Evolutionary conservation across 2,888 invertebrate species (phyloP), one percentile per base, ranked within the genome.

Genomic region (Rhagonycha fulva): DNA sequence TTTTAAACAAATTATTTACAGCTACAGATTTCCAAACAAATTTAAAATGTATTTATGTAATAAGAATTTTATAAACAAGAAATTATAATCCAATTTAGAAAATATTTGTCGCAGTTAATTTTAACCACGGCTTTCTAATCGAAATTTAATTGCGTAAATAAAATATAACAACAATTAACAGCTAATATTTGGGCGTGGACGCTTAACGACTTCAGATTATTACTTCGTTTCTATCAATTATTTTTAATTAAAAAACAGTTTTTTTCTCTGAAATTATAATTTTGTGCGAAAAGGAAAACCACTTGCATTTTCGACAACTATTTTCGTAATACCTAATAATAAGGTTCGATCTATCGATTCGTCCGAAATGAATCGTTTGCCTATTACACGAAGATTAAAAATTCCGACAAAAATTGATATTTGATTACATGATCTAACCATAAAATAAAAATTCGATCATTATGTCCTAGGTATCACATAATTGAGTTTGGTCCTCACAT

Each of bases 401-500:
- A 66, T 66, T 66, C 9, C 14, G 28, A 68, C 30, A 68, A 68
- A 68, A 68, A 32, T 68, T 68, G 68, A 30, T 68, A 28, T 68
- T 68, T 74, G 73, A 71, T 71, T 70, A 70, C 76, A 76, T 71
- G 69, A 26, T 30, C 66, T 23, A 67, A 70, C 74, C 28, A 75
- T 71, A 68, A 68, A 71, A 62, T 19, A 62, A 60, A 47, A 68
- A 66, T 71, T 71, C 63, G 30, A 60, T 28, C 70, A 68, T 68
- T 72, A 77, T 77, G 71, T 71, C 62, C 70, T 70, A 66, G 70
- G 73, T 68, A 76, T 73, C 74, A 71, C 71, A 74, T 78, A 79
- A 81, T 81, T 80, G 80, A 75, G 69, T 66, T 71, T 71, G 72
- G 82, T 82, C 81, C 80, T 79, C 81, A 80, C 81, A 81, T 77